These are phyloP conservation scores for Lagopus muta DNA, from an alignment of 2,113 vertebrate genomes.

Conservation along the genomic window DNA sequence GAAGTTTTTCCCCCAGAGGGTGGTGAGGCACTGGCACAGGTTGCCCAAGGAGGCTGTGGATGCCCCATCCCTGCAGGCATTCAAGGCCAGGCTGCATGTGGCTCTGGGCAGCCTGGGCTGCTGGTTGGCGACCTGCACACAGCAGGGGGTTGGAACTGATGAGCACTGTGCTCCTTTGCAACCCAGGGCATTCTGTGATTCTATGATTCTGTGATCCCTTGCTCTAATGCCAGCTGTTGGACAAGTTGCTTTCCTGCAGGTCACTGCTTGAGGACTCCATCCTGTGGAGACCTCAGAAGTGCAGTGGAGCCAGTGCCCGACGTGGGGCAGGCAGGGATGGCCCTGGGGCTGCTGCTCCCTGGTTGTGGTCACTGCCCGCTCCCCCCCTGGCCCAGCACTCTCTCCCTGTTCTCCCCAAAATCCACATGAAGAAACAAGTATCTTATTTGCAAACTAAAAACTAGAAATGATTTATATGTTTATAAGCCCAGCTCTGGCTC, in stretches of 20 bases:
- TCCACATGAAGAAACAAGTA: not conserved
- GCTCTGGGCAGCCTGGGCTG: no score
- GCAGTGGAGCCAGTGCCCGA: not conserved
- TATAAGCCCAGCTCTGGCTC: slow-evolving; percentile 54
- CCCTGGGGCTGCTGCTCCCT: not conserved
- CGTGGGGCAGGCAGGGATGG: not conserved
- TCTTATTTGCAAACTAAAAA: slow-evolving; percentile 66
- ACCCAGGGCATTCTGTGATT: no score
- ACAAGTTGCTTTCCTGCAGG: slow-evolving; percentile 33
- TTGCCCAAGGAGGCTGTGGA: no score
- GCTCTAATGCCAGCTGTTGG: not conserved
- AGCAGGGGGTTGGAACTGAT: no score
- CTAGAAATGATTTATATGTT: slow-evolving; percentile 70
- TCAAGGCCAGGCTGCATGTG: no score
- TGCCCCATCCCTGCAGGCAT: no score
- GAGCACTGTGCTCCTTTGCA: no score
- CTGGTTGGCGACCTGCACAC: no score
- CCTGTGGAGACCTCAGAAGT: not conserved
- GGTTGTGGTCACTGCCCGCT: not conserved
- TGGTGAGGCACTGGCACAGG: no score
- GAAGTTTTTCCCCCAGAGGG: no score
- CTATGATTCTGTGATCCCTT: not conserved
- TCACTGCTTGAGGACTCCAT: not conserved
- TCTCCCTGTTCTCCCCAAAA: not conserved
- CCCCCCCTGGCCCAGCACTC: not conserved